Evolutionary conservation across 2,888 invertebrate species (phyloP), one percentile per base, ranked within the genome.

Genomic region (Parnassius orleans): DNA sequence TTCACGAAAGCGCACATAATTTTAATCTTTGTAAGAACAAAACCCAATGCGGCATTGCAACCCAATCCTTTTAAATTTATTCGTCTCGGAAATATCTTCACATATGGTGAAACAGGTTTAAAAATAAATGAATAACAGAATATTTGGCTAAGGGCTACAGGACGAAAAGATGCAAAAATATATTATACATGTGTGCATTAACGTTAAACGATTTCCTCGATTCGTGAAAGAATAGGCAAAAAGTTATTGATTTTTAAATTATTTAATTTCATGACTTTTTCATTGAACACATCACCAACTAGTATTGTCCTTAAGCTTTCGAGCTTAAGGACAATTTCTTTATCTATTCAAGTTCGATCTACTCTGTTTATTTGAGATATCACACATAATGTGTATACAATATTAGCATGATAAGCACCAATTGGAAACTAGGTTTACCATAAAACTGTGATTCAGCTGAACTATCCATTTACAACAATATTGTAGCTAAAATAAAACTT

Each of bases 41-140:
- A 14, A 14, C 10, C 14, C 24, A 51, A 41, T 44, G 44, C 44
- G 44, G 11, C 44, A 44, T 33, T 46, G 53, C 53, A 53, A 60
- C 53, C 53, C 33, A 48, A 60, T 50, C 19, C 43, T 48, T 54
- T 60, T 12, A 42, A 54, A 60, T 53, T 51, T 44, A 52, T 58
- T 44, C 52, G 41, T 44, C 50, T 41, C 15, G 24, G n/a, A 43
- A 51, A 24, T 43, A 50, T 60, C 42, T 51, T 41, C 15, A 24
- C 43, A 56, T 44, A 52, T 19, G 55, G 52, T 24, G n/a, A 57
- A 57, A 57, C 61, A n/a, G 41, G 56, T 61, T 61, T 57, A 3
- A 52, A 46, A 52, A 61, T 52, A 61, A 56, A 54, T 51, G 50
- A 60, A 56, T 56, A 61, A 61, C 33, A 51, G 55, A 19, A 57